phyloP scores from a whole-genome alignment of 23 tunicate genomes.

The Phallusia fumigata region DNA sequence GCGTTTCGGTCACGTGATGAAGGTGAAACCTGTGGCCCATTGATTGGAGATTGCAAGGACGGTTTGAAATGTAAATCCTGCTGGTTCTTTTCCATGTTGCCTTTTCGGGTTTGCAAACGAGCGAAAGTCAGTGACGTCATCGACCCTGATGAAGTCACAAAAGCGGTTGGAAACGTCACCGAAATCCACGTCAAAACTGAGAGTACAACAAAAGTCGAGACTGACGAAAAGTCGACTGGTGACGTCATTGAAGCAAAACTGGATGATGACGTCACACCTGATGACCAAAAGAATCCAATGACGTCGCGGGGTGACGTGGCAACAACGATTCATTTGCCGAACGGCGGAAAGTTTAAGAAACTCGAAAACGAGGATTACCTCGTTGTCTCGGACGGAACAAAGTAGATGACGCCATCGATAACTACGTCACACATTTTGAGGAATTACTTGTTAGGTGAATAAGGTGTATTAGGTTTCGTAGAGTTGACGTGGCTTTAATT shows the following conservation, averaged over 20 bases:
- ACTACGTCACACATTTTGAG: too few relatives aligned
- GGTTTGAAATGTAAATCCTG: conserved; percentile 20
- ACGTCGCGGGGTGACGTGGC: background rate
- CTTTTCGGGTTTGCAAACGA: background rate
- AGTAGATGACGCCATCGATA: too few relatives aligned
- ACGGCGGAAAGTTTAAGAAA: background rate
- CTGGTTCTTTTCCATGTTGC: background rate
- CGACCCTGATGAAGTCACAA: background rate
- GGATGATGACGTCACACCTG: background rate
- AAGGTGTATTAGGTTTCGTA: background rate
- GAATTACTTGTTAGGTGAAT: too few relatives aligned
- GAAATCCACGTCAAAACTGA: background rate
- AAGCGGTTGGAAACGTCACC: background rate
- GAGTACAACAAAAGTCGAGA: background rate
- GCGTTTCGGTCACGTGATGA: conserved; percentile 29
- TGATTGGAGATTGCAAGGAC: conserved; percentile 33
- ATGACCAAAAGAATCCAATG: background rate
- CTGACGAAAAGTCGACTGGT: background rate
- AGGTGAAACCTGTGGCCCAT: conserved; percentile 36
- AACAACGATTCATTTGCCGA: background rate
- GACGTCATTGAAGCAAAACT: background rate
- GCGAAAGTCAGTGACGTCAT: background rate
- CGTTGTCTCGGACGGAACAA: background rate
- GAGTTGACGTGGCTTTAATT: too few relatives aligned
- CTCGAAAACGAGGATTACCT: background rate